Base-by-base conservation (phyloP, 2,888 invertebrate species). In the Laothoe populi region DNA sequence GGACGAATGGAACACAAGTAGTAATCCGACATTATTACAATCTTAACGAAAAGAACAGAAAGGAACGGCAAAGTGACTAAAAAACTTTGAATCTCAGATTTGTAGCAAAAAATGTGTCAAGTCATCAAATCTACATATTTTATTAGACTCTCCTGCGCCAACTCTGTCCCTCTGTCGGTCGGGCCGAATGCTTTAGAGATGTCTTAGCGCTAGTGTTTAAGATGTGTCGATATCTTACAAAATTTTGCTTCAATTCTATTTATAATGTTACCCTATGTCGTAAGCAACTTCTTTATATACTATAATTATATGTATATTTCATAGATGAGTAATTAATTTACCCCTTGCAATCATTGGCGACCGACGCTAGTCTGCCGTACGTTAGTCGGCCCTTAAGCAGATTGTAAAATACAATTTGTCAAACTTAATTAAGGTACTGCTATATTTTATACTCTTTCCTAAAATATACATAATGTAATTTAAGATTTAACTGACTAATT, bases 41-140 rank as follows among this genome's bases (percentile, higher is more conserved):
- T 78, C 77, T 76, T 83, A 81, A 86, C 83, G 81, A 79, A 80
- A 81, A 77, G 73, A 75, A 73, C 75, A 61, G 70, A 73, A 73
- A 69, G 71, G 70, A 75, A 74, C 81, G 78, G 79, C 78, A 80
- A 82, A 82, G 76, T 82, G 82, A 84, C 87, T 86, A 81, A 87
- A 82, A 88, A 90, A 89, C 90, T 88, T 88, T 87, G 88, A 88
- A 89, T 88, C 88, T 87, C 81, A 84, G 90, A 91, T 90, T 91
- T 90, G 88, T 88, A 83, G 81, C 90, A 91, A 92, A 90, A 92
- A 92, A 92, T 90, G 89, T 92, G 91, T 89, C 92, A 92, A 92
- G 90, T 92, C 92, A 92, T 92, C 92, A 92, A 92, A 92, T 92
- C 92, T 92, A 87, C 92, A 92, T 92, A 92, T 92, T 92, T 92